Conservation (phyloP, 1,140 invertebrate genomes). For the Bombus haemorrhoidalis region DNA sequence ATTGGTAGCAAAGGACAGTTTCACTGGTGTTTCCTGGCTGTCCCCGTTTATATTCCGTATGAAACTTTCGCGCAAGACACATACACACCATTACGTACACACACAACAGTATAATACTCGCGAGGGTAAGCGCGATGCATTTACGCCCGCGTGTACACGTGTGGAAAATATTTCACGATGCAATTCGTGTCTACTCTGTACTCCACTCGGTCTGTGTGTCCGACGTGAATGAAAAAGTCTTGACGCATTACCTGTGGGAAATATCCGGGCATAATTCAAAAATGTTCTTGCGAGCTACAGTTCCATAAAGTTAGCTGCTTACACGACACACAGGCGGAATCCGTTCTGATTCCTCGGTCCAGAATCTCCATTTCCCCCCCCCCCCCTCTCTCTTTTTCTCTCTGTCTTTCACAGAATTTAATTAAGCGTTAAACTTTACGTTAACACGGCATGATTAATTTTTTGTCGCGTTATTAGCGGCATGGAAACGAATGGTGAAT, state of each 20-base stretch:
- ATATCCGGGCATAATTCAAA: constrained; percentile 37
- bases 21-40: neutral
- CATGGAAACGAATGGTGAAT: neutral
- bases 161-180: constrained; percentile 11
- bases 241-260: constrained; percentile 30
- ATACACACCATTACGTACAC: neutral
- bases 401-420: constrained; percentile 45
- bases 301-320: constrained; percentile 19
- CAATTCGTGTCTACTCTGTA: constrained; percentile 12
- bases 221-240: constrained; percentile 36
- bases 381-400: too few species aligned
- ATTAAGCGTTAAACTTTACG: constrained; percentile 54
- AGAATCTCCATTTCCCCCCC: neutral
- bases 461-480: constrained; percentile 8
- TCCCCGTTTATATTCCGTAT: constrained; percentile 29
- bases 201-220: neutral
- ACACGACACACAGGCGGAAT: constrained; percentile 5
- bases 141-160: neutral
- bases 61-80: neutral
- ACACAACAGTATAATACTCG: neutral
- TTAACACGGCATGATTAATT: constrained; percentile 42
- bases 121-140: neutral
- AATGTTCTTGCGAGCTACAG: constrained; percentile 6
- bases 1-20: neutral
- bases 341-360: constrained; percentile 14